Conservation (phyloP, 2,888 invertebrate species). For the Tipula unca region DNA sequence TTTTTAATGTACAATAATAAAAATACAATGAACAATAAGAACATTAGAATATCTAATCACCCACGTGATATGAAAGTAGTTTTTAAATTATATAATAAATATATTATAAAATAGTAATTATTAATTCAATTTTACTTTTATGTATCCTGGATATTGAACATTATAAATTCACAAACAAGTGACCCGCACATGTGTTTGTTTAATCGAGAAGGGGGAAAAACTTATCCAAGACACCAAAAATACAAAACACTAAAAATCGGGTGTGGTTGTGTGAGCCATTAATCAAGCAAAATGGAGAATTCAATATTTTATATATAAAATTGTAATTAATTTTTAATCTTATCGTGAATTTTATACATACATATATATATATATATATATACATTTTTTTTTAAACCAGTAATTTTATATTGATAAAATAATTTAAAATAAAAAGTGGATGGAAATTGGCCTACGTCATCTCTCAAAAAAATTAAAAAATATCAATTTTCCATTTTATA, state of each 20-base stretch:
- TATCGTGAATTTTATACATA: background rate
- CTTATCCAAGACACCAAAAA: background rate
- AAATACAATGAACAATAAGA: background rate
- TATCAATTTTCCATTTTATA: background rate
- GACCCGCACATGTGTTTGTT: background rate
- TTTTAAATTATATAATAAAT: background rate
- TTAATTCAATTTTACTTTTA: background rate
- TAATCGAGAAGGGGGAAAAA: background rate
- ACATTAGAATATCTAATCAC: background rate
- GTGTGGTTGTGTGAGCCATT: slow-evolving; percentile 17
- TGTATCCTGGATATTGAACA: background rate
- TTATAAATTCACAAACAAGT: background rate
- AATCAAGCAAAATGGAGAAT: slow-evolving; percentile 18
- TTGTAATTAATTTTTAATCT: background rate
- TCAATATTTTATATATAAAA: slow-evolving; percentile 1
- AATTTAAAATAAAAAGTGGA: background rate
- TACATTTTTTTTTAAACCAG: background rate
- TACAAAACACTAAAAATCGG: slow-evolving; percentile 16
- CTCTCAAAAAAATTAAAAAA: background rate
- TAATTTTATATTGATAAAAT: background rate
- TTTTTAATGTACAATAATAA: background rate
- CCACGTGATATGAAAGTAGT: background rate
- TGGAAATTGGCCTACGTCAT: background rate
- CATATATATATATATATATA: background rate
- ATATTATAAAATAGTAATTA: background rate